A percentile compares a stretch with the other conserved stretches of the same genome.
Conservation (phyloP, 1,140 invertebrate species). For the Danaus plexippus region DNA sequence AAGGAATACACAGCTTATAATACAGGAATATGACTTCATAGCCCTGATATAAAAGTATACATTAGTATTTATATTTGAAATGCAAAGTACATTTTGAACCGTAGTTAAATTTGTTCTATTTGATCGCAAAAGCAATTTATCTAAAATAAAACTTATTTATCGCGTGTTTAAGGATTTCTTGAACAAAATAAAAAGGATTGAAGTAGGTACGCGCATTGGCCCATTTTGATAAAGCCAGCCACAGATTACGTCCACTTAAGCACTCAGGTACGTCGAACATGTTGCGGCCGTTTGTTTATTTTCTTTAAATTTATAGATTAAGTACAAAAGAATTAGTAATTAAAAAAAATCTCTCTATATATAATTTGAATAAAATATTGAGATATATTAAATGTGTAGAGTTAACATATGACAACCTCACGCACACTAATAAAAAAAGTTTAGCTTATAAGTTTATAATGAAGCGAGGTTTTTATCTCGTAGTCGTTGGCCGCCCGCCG, state of each 20-base stretch:
- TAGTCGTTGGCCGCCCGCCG: slow-evolving; percentile 62
- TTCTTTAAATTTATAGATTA: slow-evolving; percentile 7
- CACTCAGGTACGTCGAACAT: slow-evolving; percentile 47
- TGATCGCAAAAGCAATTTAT: slow-evolving; percentile 28
- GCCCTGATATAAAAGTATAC: too few relatives aligned
- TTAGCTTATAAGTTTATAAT: slow-evolving; percentile 71
- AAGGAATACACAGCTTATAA: too few relatives aligned
- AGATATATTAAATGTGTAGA: slow-evolving; percentile 29
- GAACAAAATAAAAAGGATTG: slow-evolving; percentile 42
- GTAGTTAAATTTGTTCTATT: not conserved
- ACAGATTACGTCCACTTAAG: slow-evolving; percentile 57
- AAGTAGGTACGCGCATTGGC: slow-evolving; percentile 53
- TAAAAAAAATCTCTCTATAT: too few relatives aligned
- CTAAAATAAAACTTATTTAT: slow-evolving; percentile 41
- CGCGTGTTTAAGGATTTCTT: slow-evolving; percentile 39
- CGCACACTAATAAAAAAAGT: slow-evolving; percentile 65
- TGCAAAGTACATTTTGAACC: too few relatives aligned
- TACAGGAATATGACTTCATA: too few relatives aligned
- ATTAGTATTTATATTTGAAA: too few relatives aligned
- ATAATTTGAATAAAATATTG: too few relatives aligned
- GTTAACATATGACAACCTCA: slow-evolving; percentile 45
- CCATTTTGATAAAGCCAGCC: slow-evolving; percentile 64
- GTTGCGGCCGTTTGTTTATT: slow-evolving; percentile 19
- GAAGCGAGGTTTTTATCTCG: slow-evolving; percentile 68
- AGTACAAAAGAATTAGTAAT: too few relatives aligned